These are phyloP conservation scores for Disparrhopalites patrizii DNA, from an alignment of 2,888 invertebrate species.

Conservation along the genomic window DNA sequence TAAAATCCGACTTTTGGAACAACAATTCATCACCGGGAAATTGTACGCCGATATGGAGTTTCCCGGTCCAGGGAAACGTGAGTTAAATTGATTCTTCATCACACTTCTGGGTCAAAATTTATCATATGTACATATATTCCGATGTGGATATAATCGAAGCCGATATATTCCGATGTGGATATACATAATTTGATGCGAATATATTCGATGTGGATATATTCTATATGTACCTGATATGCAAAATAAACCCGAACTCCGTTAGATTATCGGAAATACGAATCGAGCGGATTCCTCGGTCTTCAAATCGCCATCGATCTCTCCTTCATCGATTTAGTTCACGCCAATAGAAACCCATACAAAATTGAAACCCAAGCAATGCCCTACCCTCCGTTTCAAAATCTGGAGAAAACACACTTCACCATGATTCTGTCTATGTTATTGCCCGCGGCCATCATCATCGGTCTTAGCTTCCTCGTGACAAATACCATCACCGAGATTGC, in stretches of 20 bases:
- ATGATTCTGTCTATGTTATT: conserved; percentile 28
- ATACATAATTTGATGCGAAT: not conserved
- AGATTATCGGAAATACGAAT: conserved; percentile 29
- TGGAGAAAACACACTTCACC: conserved; percentile 24
- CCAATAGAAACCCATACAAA: not conserved
- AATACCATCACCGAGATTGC: conserved; percentile 19
- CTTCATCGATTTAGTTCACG: conserved; percentile 9
- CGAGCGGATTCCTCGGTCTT: conserved; percentile 30
- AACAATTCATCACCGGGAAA: conserved; percentile 30
- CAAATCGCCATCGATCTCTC: conserved; percentile 28
- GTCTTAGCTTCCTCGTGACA: conserved; percentile 17
- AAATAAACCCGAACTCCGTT: too few relatives aligned
- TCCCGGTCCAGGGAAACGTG: conserved; percentile 33
- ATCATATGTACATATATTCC: not conserved
- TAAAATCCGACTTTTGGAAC: conserved; percentile 22
- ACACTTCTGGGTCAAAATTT: not conserved
- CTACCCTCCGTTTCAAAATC: conserved; percentile 21
- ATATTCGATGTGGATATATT: not conserved
- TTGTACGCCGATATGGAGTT: conserved; percentile 25
- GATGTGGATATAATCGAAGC: too few relatives aligned
- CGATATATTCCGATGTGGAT: too few relatives aligned
- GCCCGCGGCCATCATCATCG: conserved; percentile 30
- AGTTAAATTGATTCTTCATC: not conserved
- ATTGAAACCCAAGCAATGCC: conserved; percentile 29
- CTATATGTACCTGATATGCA: not conserved